These are phyloP conservation scores for Pycnonotus jocosus DNA, from an alignment of 2,113 vertebrate genomes.

Conservation along the genomic window DNA sequence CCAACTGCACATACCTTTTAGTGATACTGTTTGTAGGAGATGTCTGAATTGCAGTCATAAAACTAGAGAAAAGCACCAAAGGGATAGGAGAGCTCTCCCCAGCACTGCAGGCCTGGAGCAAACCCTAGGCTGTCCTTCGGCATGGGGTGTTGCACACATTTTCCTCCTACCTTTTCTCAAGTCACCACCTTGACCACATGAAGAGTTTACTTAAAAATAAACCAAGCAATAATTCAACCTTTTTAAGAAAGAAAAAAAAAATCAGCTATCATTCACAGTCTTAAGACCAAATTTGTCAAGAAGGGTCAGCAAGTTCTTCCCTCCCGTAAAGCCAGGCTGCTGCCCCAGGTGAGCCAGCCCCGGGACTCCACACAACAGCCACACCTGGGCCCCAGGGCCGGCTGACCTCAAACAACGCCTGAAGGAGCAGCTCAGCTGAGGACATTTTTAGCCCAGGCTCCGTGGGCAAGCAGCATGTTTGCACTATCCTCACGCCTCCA, in stretches of 20 bases:
- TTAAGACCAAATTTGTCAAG: rapidly evolving
- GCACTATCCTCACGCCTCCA: rapidly evolving
- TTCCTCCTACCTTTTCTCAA: background rate
- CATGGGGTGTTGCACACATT: rapidly evolving
- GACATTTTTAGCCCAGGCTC: background rate
- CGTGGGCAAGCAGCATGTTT: rapidly evolving
- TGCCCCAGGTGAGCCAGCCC: rapidly evolving
- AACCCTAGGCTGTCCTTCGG: background rate
- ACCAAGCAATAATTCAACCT: background rate
- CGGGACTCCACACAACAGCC: rapidly evolving
- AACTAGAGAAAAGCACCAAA: background rate
- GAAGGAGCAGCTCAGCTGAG: background rate
- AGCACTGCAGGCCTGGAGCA: background rate
- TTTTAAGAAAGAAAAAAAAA: background rate
- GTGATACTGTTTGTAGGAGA: conserved; percentile 15
- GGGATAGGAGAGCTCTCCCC: background rate
- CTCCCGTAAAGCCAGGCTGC: background rate
- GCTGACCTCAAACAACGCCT: rapidly evolving
- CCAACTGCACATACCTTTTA: conserved; percentile 13
- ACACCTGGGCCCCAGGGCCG: rapidly evolving
- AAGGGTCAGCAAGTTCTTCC: rapidly evolving
- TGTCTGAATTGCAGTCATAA: background rate
- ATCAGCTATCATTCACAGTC: background rate
- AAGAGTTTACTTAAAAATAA: background rate
- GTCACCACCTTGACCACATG: background rate